Evolutionary conservation across 2,888 invertebrate genomes (phyloP), one percentile per base, ranked within the genome.

Genomic region (Rotaria macrura): DNA sequence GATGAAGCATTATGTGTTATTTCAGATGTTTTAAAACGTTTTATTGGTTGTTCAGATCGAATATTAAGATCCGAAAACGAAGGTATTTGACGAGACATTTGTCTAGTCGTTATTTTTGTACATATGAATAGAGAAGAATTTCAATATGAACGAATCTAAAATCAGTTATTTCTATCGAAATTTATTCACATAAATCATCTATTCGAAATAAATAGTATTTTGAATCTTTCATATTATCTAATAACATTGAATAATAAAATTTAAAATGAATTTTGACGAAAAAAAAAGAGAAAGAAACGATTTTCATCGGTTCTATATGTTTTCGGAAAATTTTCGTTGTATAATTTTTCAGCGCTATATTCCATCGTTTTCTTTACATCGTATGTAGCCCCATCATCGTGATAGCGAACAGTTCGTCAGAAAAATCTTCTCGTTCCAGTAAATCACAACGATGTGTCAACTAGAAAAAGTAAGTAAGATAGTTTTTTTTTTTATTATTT

Each of bases 1-100:
- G 43, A 43, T 40, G 79, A 43, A 25, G 79, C 2, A 74, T 43
- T 10, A 40, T 7, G 25, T 40, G 74, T 40, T 10, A 2, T 79
- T n/a, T 10, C 43, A 43, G 65, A 12, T 65, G 20, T 65, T 79
- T 79, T 79, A n/a, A 79, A 79, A 20, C 79, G 79, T 43, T 79
- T 79, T 40, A 79, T 79, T 10, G 40, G 79, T 25, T 43, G 40
- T 43, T 40, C n/a, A 23, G 79, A n/a, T n/a, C 25, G 43, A 14
- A 40, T 43, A 43, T 79, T 79, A 25, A 79, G 40, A 79, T 43
- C 79, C 25, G 79, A 79, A 43, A 79, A 14, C 0, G 79, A 79
- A 79, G 79, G 79, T 23, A 43, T 40, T 43, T 43, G 79, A 79
- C 79, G 79, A 79, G 79, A 79, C 79, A 79, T 79, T 65, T 14